These are phyloP conservation scores for Nomada ferruginata DNA, from an alignment of 2,888 invertebrate species.

Conservation along the genomic window DNA sequence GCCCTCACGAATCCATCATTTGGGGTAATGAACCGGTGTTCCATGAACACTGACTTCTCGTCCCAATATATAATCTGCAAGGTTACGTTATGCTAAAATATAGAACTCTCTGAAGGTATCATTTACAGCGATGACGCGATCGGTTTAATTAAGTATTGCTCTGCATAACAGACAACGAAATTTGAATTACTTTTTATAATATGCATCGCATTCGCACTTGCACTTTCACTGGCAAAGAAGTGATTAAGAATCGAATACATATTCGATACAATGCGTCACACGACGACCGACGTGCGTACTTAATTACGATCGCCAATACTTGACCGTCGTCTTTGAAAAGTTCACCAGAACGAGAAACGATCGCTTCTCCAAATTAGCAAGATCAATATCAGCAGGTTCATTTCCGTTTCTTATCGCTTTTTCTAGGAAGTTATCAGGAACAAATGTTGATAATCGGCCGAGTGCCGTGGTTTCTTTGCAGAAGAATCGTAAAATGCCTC, in stretches of 20 bases:
- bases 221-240: background rate
- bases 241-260: slow-evolving; percentile 25
- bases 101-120: background rate
- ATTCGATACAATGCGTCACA: slow-evolving; percentile 45
- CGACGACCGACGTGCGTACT: slow-evolving; percentile 32
- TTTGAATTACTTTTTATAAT: too few relatives aligned
- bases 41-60: slow-evolving; percentile 91
- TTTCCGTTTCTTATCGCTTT: slow-evolving; percentile 6
- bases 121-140: background rate
- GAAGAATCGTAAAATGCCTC: background rate
- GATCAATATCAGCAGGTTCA: background rate
- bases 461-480: background rate
- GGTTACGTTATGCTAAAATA: background rate
- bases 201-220: too few relatives aligned
- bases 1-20: slow-evolving; percentile 89
- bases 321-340: background rate
- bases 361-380: background rate
- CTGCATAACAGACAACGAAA: too few relatives aligned
- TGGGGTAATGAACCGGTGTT: slow-evolving; percentile 91
- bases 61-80: slow-evolving; percentile 94
- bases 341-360: too few relatives aligned
- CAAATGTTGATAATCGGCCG: slow-evolving; percentile 21
- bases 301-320: slow-evolving; percentile 39
- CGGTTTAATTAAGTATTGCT: background rate
- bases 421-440: slow-evolving; percentile 24